Percentiles rank a stretch among this genome's conserved stretches.
phyloP scores from a whole-genome alignment of 92 coral and sea anemone species.

The Bergia puertoricense region DNA sequence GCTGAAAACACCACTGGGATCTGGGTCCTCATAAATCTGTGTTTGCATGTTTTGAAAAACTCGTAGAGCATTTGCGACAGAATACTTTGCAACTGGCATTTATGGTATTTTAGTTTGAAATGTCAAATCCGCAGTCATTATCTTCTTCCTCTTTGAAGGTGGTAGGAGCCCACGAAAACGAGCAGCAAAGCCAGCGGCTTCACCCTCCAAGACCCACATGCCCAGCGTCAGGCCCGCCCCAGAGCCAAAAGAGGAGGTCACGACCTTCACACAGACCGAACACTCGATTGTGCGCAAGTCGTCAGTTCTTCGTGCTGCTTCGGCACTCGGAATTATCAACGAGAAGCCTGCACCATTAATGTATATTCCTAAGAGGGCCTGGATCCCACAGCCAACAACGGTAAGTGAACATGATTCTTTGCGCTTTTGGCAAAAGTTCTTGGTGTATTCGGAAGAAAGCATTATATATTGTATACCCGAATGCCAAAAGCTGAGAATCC shows the following conservation, averaged over 20 bases:
- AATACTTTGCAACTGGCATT: not conserved
- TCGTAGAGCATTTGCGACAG: not conserved
- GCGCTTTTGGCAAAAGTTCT: not conserved
- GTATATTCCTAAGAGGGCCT: conserved; percentile 93
- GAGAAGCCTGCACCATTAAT: conserved; percentile 88
- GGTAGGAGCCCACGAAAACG: conserved; percentile 87
- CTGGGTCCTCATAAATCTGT: no score
- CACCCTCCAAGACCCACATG: conserved; percentile 82
- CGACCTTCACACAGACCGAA: conserved; percentile 49
- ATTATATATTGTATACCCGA: no score
- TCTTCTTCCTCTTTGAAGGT: conserved; percentile 38
- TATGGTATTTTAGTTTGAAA: not conserved
- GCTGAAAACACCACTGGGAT: no score
- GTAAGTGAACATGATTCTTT: conserved; percentile 46
- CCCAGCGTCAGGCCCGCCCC: conserved; percentile 71
- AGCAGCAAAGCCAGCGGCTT: conserved; percentile 87
- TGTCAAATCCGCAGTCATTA: not conserved
- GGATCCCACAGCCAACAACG: conserved; percentile 94
- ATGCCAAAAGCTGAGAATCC: no score
- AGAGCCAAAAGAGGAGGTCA: conserved; percentile 75
- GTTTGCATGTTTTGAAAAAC: no score
- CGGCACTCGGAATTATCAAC: conserved; percentile 92
- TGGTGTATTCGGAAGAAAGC: no score
- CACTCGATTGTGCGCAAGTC: conserved; percentile 77
- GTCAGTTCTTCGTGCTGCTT: conserved; percentile 98